Evolutionary conservation across 2,797 vertebrate genomes (phyloP).

Genomic region (Hyperoplus lanceolatus): DNA sequence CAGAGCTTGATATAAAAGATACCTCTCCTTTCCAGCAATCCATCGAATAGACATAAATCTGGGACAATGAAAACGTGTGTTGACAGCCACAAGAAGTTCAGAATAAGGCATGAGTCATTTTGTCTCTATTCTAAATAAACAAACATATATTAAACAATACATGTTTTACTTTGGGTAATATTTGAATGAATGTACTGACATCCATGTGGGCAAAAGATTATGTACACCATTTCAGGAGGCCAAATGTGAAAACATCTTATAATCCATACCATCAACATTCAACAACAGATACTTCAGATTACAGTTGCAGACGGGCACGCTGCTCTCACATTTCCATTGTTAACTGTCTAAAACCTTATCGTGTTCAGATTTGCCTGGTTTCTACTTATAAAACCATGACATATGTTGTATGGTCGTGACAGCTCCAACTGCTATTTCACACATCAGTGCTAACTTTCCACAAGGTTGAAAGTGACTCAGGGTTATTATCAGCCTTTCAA

Average conservation of each 20-base stretch:
- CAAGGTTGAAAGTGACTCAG: constrained; percentile 7
- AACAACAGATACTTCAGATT: constrained; percentile 1
- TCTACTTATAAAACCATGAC: constrained; percentile 9
- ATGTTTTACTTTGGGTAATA: constrained; percentile 40
- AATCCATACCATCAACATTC: neutral
- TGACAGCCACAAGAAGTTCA: constrained; percentile 59
- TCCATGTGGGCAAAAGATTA: neutral
- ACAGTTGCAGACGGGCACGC: neutral
- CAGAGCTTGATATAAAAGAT: constrained; percentile 62
- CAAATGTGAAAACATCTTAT: neutral
- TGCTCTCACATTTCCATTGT: neutral
- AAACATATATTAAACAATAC: constrained; percentile 36
- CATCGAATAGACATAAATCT: constrained; percentile 58
- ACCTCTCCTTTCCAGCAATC: constrained; percentile 52
- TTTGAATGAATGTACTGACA: constrained; percentile 12
- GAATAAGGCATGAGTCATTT: constrained; percentile 46
- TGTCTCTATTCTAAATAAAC: constrained; percentile 50
- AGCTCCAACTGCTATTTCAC: constrained; percentile 4
- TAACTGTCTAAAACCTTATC: neutral
- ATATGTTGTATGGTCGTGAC: constrained; percentile 4
- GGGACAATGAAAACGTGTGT: constrained; percentile 57
- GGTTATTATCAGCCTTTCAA: constrained; percentile 9
- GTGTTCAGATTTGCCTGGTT: constrained; percentile 5
- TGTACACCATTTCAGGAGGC: neutral
- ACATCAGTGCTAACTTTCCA: constrained; percentile 4